A percentile compares a stretch with the other conserved stretches of the same genome.
These are phyloP conservation scores for Poecilobothrus nobilitatus DNA, from an alignment of 2,888 invertebrate genomes.

Conservation along the genomic window DNA sequence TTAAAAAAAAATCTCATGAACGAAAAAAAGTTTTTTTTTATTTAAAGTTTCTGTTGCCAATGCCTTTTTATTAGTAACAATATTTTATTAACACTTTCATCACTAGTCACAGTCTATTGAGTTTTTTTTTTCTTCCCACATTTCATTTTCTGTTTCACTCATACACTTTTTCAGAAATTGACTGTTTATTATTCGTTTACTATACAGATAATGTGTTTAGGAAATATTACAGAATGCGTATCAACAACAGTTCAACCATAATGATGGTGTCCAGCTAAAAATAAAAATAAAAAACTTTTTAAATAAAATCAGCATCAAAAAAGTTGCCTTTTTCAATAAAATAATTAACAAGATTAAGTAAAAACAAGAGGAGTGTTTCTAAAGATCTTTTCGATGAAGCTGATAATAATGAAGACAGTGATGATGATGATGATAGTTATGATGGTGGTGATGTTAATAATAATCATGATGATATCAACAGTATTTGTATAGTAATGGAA, in stretches of 20 bases:
- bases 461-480: no score
- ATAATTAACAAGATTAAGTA: conserved; percentile 5
- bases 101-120: neutral
- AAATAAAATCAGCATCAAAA: neutral
- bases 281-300: neutral
- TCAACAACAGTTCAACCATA: no score
- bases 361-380: conserved; percentile 3
- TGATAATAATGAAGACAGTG: no score
- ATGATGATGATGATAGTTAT: no score
- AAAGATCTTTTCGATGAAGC: neutral
- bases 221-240: neutral
- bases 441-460: no score
- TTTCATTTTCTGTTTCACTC: neutral
- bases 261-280: neutral
- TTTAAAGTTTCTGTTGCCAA: no score
- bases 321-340: conserved; percentile 1
- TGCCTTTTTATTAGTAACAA: neutral
- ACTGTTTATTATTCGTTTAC: no score
- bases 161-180: neutral
- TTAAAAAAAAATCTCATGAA: no score
- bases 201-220: no score
- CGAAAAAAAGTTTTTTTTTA: no score
- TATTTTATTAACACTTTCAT: neutral
- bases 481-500: neutral
- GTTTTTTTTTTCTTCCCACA: neutral